These are phyloP conservation scores for Sebastes hubbsi DNA, from an alignment of 2,797 vertebrate genomes.

Conservation along the genomic window DNA sequence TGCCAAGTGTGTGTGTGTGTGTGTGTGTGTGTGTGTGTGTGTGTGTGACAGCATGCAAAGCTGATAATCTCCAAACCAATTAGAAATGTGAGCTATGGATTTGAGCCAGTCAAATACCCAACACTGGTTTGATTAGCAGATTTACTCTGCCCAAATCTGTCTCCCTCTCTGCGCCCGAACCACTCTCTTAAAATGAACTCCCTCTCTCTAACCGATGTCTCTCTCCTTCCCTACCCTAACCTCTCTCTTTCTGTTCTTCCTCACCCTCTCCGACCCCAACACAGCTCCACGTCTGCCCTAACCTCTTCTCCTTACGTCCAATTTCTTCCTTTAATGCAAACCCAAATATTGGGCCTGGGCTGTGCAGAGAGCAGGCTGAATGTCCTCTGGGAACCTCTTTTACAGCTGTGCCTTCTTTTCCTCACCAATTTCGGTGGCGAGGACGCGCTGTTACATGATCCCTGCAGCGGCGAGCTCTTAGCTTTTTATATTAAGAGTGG, in stretches of 20 bases:
- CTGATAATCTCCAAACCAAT: slow-evolving; percentile 84
- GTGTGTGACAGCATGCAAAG: slow-evolving; percentile 73
- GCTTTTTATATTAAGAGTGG: slow-evolving; percentile 24
- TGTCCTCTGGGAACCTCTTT: slow-evolving; percentile 46
- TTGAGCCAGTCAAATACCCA: slow-evolving; percentile 80
- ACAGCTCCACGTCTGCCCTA: slow-evolving; percentile 30
- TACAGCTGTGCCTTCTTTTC: slow-evolving; percentile 24
- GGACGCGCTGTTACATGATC: slow-evolving; percentile 22
- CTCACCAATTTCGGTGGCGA: slow-evolving; percentile 31
- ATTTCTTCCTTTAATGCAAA: slow-evolving; percentile 57
- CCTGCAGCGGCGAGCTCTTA: slow-evolving; percentile 28
- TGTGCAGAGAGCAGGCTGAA: slow-evolving; percentile 31
- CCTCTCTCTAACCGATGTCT: slow-evolving; percentile 40
- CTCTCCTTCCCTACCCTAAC: slow-evolving; percentile 6
- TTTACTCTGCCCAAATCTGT: slow-evolving; percentile 71
- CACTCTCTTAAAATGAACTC: slow-evolving; percentile 52
- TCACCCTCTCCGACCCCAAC: slow-evolving; percentile 25
- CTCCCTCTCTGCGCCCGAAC: slow-evolving; percentile 37
- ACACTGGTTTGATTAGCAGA: slow-evolving; percentile 81
- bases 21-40: slow-evolving; percentile 32
- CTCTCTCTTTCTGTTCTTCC: slow-evolving; percentile 19
- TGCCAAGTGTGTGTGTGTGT: slow-evolving; percentile 27
- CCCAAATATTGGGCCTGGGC: slow-evolving; percentile 54
- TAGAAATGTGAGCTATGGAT: slow-evolving; percentile 82
- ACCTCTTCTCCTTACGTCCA: slow-evolving; percentile 50